Evolutionary conservation across 2,797 vertebrate species (phyloP).

Genomic region (Smutsia temminckii): DNA sequence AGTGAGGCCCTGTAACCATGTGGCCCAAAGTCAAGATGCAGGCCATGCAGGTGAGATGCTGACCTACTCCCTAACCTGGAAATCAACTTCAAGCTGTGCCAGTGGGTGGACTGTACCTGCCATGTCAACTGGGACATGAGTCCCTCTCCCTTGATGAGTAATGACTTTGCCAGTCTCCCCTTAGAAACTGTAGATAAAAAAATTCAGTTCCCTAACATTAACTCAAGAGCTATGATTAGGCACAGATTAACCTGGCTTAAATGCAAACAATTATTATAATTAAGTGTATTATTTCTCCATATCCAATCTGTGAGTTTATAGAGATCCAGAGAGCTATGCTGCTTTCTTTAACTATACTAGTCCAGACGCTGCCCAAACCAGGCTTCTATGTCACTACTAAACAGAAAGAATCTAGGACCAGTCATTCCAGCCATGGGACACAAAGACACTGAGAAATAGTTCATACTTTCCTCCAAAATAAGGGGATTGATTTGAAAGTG

Average conservation of each 20-base stretch:
- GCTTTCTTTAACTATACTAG: not conserved
- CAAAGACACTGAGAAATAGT: not conserved
- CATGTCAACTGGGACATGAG: conserved; percentile 12
- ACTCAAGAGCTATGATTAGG: conserved; percentile 5
- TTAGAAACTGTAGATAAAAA: conserved; percentile 23
- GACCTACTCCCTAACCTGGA: not conserved
- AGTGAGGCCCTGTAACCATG: not conserved
- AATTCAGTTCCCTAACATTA: not conserved
- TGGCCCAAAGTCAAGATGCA: not conserved
- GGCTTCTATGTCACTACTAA: conserved; percentile 40
- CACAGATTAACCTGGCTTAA: not conserved
- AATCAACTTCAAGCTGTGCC: not conserved
- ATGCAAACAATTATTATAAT: not conserved
- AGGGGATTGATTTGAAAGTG: not conserved
- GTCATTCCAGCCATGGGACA: conserved; percentile 19
- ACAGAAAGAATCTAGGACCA: conserved; percentile 16
- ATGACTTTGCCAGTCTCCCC: not conserved
- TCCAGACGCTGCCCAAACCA: conserved; percentile 15
- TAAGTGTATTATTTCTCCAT: not conserved
- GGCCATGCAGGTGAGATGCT: not conserved
- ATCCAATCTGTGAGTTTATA: not conserved
- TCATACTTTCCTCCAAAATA: not conserved
- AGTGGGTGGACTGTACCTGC: not conserved
- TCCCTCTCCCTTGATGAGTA: not conserved
- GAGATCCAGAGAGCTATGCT: not conserved